These are phyloP conservation scores for Masnerella sp. DNA, from an alignment of 2,888 invertebrate species.

Conservation along the genomic window DNA sequence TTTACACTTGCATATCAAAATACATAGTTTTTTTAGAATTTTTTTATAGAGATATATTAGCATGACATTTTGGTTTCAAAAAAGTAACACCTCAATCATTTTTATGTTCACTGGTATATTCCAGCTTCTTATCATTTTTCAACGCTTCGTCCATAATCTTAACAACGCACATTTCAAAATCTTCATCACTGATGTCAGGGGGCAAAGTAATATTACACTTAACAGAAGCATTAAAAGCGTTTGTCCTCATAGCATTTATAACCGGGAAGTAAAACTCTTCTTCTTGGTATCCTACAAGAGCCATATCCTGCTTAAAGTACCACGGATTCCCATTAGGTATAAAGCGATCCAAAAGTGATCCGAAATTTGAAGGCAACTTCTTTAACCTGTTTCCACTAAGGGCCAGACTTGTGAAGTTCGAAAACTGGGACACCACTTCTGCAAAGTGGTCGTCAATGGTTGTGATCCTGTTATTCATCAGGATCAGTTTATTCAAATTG, in stretches of 20 bases:
- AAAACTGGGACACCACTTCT: conserved; percentile 15
- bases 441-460: conserved; percentile 33
- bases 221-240: conserved; percentile 13
- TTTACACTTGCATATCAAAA: too few relatives aligned
- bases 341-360: not conserved
- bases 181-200: conserved; percentile 7
- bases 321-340: too few relatives aligned
- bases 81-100: too few relatives aligned
- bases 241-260: not conserved
- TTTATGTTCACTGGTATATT: too few relatives aligned
- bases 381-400: conserved; percentile 14
- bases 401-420: not conserved
- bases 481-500: not conserved
- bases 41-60: too few relatives aligned
- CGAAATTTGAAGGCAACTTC: conserved; percentile 19
- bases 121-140: too few relatives aligned
- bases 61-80: too few relatives aligned
- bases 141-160: conserved; percentile 3
- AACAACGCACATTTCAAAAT: conserved; percentile 24
- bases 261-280: conserved; percentile 1
- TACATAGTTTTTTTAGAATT: too few relatives aligned
- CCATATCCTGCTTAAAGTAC: conserved; percentile 33
- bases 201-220: conserved; percentile 16
- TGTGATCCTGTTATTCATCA: conserved; percentile 11
- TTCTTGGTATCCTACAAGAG: conserved; percentile 6